Base-by-base conservation (phyloP, 2,113 vertebrate genomes). In the Brachypodius melanocephalos region DNA sequence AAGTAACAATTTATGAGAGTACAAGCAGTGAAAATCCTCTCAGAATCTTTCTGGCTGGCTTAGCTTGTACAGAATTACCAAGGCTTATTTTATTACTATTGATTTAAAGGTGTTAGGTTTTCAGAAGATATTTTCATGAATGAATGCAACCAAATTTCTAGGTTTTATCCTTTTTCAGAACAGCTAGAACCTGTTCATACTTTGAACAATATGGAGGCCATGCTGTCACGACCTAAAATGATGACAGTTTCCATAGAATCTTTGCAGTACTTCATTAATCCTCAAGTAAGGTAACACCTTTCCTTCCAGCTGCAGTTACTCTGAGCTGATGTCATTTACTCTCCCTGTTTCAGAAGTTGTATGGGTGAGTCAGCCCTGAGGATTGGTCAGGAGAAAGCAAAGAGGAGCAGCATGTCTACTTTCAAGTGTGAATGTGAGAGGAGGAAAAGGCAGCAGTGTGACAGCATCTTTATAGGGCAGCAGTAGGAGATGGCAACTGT, bases 1-100 rank as follows among this genome's bases (percentile, higher is more conserved):
- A 83, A 78, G 29, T 69, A 88, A 38, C 77, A 83, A 88, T 73
- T 91, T 85, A 34, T 58, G 55, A 66, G 49, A 74, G 55, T 85
- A 75, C 17, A 87, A 88, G 57, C n/a, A 65, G 22, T 68, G 49
- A 72, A 93, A 96, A 89, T 91, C 77, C 51, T 86, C 61, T 95
- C 49, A 49, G 40, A 88, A 90, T 90, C 48, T 48, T 90, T 87
- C 16, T 72, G 52, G 8, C 40, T 67, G 21, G 18, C 36, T 93
- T 90, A 90, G 51, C 40, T 86, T 92, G 34, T 58, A 36, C 12
- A n/a, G 76, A 84, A 67, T 93, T 93, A 86, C 36, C 26, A 86
- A 77, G 34, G 52, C 40, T 90, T 81, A 76, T 88, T 93, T 71
- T 84, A 77, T 81, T 92, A 48, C 68, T 67, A 34, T 32, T 36